phyloP scores from a whole-genome alignment of 2,888 invertebrate genomes.

The Cynaeus angustus region DNA sequence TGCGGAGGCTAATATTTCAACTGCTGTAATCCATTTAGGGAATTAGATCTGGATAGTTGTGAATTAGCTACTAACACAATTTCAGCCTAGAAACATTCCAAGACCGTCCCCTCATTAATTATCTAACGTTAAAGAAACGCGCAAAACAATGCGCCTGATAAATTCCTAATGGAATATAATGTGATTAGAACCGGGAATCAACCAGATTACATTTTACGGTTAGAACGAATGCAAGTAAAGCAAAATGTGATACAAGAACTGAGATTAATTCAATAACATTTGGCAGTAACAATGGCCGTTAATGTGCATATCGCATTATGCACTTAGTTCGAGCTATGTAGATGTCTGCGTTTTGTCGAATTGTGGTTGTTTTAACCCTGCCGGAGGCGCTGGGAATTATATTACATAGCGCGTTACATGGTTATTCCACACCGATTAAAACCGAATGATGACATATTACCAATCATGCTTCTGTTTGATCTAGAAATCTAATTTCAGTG shows the following conservation, averaged over 20 bases:
- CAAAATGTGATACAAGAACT: constrained; percentile 1
- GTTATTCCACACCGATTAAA: constrained; percentile 43
- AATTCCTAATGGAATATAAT: constrained; percentile 27
- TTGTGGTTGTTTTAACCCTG: constrained; percentile 37
- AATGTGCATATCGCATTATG: constrained; percentile 43
- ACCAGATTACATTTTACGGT: constrained; percentile 20
- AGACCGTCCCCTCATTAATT: constrained; percentile 28
- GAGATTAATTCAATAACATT: constrained; percentile 29
- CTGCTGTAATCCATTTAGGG: constrained; percentile 1
- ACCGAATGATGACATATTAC: constrained; percentile 27
- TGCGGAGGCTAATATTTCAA: no score
- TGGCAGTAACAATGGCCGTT: constrained; percentile 9
- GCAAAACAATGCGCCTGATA: constrained; percentile 31
- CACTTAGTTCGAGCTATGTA: constrained; percentile 31
- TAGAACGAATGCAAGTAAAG: not conserved
- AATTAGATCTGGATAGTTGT: not conserved
- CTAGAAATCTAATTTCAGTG: constrained; percentile 1
- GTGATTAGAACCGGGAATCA: constrained; percentile 14
- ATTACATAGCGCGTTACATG: constrained; percentile 43
- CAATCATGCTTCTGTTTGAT: constrained; percentile 18
- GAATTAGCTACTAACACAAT: constrained; percentile 8
- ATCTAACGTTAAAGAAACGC: constrained; percentile 21
- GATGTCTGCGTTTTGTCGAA: constrained; percentile 31
- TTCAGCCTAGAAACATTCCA: not conserved
- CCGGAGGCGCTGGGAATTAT: constrained; percentile 43